Percentiles rank a stretch among this genome's conserved stretches.
Conservation (phyloP, 2,113 vertebrate genomes). For the Callionymus lyra region DNA sequence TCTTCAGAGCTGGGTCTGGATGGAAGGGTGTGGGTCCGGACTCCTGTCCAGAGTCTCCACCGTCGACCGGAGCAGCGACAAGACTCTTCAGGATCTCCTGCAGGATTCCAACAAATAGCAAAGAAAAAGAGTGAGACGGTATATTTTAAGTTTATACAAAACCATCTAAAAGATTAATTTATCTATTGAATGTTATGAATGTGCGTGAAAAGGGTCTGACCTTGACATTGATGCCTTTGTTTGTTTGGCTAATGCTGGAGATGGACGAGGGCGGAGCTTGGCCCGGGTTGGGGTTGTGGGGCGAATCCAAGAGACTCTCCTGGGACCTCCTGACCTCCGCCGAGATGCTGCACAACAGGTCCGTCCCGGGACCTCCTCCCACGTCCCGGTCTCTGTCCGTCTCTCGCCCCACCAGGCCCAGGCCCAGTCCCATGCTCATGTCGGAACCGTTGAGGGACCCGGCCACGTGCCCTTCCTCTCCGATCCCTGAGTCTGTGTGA, state of each 20-base stretch:
- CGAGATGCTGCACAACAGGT: constrained; percentile 86
- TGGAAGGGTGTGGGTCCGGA: constrained; percentile 81
- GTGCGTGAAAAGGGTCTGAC: constrained; percentile 15
- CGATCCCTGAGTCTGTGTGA: constrained; percentile 95
- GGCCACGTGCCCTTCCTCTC: constrained; percentile 83
- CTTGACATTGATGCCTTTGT: constrained; percentile 97
- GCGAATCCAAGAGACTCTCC: constrained; percentile 88
- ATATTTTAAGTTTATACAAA: too few species aligned
- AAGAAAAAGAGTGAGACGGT: too few species aligned
- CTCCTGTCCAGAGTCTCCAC: constrained; percentile 83
- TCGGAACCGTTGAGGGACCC: constrained; percentile 86
- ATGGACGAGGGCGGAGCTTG: constrained; percentile 85
- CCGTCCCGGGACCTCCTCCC: constrained; percentile 42
- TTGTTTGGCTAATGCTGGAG: constrained; percentile 91
- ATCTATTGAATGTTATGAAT: not conserved
- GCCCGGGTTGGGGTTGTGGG: constrained; percentile 58
- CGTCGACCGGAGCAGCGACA: constrained; percentile 89
- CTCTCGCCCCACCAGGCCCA: constrained; percentile 60
- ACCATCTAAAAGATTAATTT: too few species aligned
- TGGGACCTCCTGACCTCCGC: constrained; percentile 89
- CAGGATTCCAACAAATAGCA: too few species aligned
- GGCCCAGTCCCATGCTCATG: constrained; percentile 68
- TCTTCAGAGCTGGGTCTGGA: constrained; percentile 88
- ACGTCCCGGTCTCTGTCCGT: constrained; percentile 51
- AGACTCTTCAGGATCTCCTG: constrained; percentile 93